Base-by-base conservation (phyloP, 2,113 vertebrate genomes). In the Mustela lutreola region DNA sequence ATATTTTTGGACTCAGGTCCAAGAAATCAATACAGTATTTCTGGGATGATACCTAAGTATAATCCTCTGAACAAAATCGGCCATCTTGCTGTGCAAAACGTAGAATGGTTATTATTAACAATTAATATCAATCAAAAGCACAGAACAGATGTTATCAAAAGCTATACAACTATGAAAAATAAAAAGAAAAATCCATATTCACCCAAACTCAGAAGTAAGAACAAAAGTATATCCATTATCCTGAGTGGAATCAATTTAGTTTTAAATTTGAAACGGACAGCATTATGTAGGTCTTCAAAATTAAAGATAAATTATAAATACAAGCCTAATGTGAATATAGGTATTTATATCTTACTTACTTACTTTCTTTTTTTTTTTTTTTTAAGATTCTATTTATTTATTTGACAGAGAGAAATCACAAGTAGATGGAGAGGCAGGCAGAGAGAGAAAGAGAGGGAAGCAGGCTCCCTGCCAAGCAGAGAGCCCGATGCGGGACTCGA, bases 61-160 rank as follows among this genome's bases (percentile, higher is more conserved):
- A 22, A 95, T 62, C 58, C 31, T 89, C 80, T 89, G 15, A 76
- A 94, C 19, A 89, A 96, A 94, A 92, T 60, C 75, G 91, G 45
- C 48, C 28, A 70, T 85, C 71, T 82, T 89, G 48, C 31, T 78
- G 42, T 67, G 28, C 12, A 78, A 92, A 92, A 80, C 26, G 82
- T 1, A 87, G 8, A 65, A 73, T 79, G 19, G 18, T 70, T 75
- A 65, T 67, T 89, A 94, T 45, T 50, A 94, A 65, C 18, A 31
- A 70, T 86, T 42, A 73, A 12, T 79, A 94, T 28, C 56, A 73
- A 73, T 62, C 78, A 94, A 94, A 85, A 96, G 56, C 62, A 88
- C 11, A 56, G 10, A 63, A 76, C 7, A 11, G 26, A 53, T 75
- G 50, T 67, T 81, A 88, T 48, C 1, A 79, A 62, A 94, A 87